A percentile compares a stretch with the other conserved stretches of the same genome.
phyloP scores from a whole-genome alignment of 2,797 vertebrate species.

The Neosilurus hyrtlii region DNA sequence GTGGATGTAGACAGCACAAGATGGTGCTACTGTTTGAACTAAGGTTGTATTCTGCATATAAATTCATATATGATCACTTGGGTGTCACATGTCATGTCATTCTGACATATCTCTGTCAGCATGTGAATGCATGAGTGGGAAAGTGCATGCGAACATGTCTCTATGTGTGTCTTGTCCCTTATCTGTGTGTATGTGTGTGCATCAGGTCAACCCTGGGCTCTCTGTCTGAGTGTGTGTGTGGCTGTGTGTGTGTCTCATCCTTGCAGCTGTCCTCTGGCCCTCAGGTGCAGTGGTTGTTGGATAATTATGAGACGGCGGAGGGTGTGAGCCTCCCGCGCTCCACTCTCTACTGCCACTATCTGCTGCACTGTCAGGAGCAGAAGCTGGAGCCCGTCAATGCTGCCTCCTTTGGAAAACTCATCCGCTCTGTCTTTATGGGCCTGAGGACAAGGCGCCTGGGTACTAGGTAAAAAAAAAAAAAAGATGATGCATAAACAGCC shows the following conservation, averaged over 20 bases:
- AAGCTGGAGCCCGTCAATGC: conserved; percentile 94
- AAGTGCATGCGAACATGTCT: conserved; percentile 19
- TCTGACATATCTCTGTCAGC: conserved; percentile 17
- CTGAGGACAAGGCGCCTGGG: conserved; percentile 88
- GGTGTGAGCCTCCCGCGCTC: conserved; percentile 92
- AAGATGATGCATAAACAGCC: neutral
- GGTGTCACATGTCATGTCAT: conserved; percentile 32
- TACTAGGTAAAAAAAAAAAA: conserved; percentile 78
- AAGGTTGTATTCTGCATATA: conserved; percentile 10
- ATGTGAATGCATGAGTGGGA: conserved; percentile 20
- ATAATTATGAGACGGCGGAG: conserved; percentile 95
- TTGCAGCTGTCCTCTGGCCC: conserved; percentile 64
- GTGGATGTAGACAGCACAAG: neutral
- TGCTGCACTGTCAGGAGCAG: conserved; percentile 95
- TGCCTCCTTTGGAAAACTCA: conserved; percentile 92
- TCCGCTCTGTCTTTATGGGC: conserved; percentile 93
- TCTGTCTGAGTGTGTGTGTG: conserved; percentile 51
- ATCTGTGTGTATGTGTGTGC: conserved; percentile 26
- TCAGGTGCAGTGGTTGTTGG: conserved; percentile 96
- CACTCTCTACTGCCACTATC: conserved; percentile 94
- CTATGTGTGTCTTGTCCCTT: conserved; percentile 34
- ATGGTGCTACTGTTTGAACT: conserved; percentile 8
- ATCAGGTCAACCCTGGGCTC: conserved; percentile 38
- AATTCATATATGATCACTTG: conserved; percentile 16
- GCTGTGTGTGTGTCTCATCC: conserved; percentile 67